Conservation (phyloP, 2,797 vertebrate species). For the Hozukius guyotensis region DNA sequence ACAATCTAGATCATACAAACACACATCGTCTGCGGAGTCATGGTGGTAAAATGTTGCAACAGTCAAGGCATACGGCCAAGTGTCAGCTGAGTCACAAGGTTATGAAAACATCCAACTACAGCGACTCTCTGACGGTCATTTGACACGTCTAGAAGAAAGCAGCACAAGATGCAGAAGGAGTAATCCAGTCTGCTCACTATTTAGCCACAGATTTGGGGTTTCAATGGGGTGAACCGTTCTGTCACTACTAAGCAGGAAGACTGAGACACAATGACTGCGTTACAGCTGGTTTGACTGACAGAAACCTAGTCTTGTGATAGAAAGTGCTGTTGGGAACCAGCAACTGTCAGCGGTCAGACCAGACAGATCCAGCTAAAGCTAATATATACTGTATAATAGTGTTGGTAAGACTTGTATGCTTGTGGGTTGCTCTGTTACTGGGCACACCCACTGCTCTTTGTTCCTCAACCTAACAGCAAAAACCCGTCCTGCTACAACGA, state of each 20-base stretch:
- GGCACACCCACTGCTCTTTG: background rate
- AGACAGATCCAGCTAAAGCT: background rate
- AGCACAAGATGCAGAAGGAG: background rate
- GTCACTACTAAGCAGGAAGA: background rate
- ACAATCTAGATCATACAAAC: background rate
- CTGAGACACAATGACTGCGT: background rate
- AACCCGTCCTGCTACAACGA: background rate
- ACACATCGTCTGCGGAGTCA: background rate
- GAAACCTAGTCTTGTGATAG: conserved; percentile 5
- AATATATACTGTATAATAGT: background rate
- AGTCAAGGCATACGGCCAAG: conserved; percentile 10
- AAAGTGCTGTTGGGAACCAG: background rate
- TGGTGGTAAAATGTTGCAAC: conserved; percentile 45
- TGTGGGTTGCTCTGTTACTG: background rate
- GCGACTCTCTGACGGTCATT: conserved; percentile 9
- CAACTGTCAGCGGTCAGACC: background rate
- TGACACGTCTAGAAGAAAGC: conserved; percentile 17
- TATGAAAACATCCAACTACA: conserved; percentile 38
- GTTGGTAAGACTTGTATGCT: background rate
- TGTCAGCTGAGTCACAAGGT: conserved; percentile 49
- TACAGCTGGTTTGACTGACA: background rate
- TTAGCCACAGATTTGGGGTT: background rate
- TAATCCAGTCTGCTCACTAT: background rate
- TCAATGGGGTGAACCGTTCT: background rate
- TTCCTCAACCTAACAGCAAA: background rate